Conservation (phyloP, 2,888 invertebrate genomes). For the Chymomyza procnemis region DNA sequence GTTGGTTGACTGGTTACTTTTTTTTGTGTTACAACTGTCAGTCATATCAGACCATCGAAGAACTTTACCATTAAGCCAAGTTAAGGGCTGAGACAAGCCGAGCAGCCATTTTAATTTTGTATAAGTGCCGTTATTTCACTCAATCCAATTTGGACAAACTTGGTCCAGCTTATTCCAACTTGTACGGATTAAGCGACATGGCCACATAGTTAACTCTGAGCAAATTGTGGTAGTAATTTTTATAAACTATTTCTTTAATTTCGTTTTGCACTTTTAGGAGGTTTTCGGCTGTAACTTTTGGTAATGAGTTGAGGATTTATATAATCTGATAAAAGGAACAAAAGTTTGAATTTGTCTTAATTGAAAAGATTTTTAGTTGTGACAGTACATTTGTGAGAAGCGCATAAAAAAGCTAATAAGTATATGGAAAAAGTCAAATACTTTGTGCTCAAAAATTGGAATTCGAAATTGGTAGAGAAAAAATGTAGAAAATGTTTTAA, state of each 20-base stretch:
- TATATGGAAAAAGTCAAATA: no score
- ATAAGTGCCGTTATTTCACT: neutral
- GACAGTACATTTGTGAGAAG: no score
- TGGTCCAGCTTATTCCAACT: neutral
- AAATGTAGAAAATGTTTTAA: no score
- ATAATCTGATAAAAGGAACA: no score
- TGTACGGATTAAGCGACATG: neutral
- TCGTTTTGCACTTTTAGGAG: neutral
- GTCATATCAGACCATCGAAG: neutral
- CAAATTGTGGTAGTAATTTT: slow-evolving; percentile 30
- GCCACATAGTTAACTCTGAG: slow-evolving; percentile 16
- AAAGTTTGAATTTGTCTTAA: no score
- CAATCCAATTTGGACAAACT: neutral
- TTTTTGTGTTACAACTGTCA: neutral
- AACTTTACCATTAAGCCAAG: neutral
- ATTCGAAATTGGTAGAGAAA: no score
- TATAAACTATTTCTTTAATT: neutral
- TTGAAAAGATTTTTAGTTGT: no score
- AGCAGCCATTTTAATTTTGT: slow-evolving; percentile 37
- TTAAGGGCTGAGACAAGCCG: neutral
- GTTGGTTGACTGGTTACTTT: neutral
- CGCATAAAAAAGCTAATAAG: no score
- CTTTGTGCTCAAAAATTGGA: no score
- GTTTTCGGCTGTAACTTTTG: no score
- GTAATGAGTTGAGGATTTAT: no score